A percentile compares a stretch with the other conserved stretches of the same genome.
Evolutionary conservation across 2,113 vertebrate species (phyloP).

Genomic region (Protobothrops mucrosquamatus): DNA sequence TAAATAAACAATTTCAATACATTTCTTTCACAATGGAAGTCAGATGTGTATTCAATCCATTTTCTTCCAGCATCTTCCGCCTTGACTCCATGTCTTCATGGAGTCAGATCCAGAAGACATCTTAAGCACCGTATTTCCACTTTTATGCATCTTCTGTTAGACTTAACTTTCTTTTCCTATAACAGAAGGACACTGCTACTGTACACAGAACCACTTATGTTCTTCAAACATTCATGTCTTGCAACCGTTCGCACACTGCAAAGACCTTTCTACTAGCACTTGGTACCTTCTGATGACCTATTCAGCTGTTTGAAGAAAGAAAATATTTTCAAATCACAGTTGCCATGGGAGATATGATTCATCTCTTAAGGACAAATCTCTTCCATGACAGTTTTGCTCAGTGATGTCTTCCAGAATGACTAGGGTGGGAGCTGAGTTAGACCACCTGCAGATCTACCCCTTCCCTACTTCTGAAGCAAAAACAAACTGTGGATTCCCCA

Average conservation of each 20-base stretch:
- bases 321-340: background rate
- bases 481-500: background rate
- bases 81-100: background rate
- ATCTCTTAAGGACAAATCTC: background rate
- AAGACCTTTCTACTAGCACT: background rate
- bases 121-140: background rate
- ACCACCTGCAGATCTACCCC: background rate
- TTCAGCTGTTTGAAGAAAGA: background rate
- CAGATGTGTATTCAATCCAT: background rate
- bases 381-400: background rate
- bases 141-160: background rate
- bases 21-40: background rate
- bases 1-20: background rate
- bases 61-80: background rate
- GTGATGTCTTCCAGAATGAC: background rate
- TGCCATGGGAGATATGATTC: background rate
- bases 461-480: background rate
- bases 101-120: background rate
- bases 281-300: background rate
- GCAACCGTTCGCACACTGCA: background rate
- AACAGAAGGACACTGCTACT: background rate
- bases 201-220: background rate
- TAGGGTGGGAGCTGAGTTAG: background rate
- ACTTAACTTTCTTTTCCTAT: background rate
- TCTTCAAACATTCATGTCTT: background rate